A percentile compares a stretch with the other conserved stretches of the same genome.
These are phyloP conservation scores for Parus major DNA, from an alignment of 2,113 vertebrate genomes.

Conservation along the genomic window DNA sequence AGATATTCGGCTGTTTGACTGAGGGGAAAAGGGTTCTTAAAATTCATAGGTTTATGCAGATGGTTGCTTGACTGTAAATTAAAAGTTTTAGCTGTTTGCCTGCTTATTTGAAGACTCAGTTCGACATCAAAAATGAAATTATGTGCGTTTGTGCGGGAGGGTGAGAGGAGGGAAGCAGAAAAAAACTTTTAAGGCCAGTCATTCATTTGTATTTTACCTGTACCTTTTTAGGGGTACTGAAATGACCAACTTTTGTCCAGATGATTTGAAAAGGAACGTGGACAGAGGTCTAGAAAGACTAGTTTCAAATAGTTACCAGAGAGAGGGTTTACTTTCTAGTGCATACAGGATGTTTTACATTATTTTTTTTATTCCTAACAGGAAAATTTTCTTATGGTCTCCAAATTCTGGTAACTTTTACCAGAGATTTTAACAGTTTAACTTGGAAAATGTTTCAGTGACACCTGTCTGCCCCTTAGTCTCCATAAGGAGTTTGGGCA, in stretches of 20 bases:
- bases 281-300: neutral
- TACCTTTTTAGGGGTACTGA: neutral
- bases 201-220: neutral
- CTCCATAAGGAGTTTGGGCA: neutral
- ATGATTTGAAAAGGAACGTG: neutral
- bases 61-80: neutral
- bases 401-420: neutral
- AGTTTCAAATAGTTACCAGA: neutral
- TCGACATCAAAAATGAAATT: neutral
- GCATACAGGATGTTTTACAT: neutral
- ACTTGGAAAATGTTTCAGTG: neutral
- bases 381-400: neutral
- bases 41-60: neutral
- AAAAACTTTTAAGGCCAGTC: neutral
- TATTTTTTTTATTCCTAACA: neutral
- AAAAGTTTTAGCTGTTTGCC: neutral
- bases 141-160: accelerated
- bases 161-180: neutral
- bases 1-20: neutral
- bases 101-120: neutral
- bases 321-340: neutral
- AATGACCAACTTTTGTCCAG: neutral
- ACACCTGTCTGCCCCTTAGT: neutral
- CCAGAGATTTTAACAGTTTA: neutral
- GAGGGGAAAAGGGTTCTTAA: neutral